A percentile compares a stretch with the other conserved stretches of the same genome.
Conservation (phyloP, 2,797 vertebrate species). For the Linurgus olivaceus region DNA sequence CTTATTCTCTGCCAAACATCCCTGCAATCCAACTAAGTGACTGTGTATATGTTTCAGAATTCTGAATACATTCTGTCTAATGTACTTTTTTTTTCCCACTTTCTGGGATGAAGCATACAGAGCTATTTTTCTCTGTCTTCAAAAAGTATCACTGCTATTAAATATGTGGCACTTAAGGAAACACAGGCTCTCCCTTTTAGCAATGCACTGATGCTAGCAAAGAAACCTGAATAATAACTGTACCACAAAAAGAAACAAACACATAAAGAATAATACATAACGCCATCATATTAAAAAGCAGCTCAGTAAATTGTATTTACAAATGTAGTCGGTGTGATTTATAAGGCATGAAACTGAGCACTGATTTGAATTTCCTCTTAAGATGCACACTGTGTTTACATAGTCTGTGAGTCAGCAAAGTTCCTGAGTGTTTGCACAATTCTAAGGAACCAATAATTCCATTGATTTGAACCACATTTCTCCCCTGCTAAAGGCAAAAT, state of each 20-base stretch:
- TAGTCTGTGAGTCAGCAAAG: background rate
- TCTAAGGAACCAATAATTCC: background rate
- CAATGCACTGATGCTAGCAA: background rate
- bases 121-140: slow-evolving; percentile 50
- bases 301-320: slow-evolving; percentile 15
- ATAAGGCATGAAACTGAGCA: background rate
- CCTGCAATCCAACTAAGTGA: background rate
- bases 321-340: background rate
- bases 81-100: background rate
- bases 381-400: background rate
- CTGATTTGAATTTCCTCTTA: background rate
- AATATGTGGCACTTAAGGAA: background rate
- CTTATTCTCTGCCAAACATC: background rate
- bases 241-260: background rate
- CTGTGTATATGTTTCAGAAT: background rate
- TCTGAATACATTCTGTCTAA: background rate
- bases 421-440: background rate
- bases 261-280: background rate
- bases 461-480: background rate
- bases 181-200: background rate
- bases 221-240: background rate
- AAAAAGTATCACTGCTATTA: background rate
- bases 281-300: background rate
- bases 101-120: background rate
- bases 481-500: background rate